Base-by-base conservation (phyloP, 2,888 invertebrate genomes). In the Catocala nupta region DNA sequence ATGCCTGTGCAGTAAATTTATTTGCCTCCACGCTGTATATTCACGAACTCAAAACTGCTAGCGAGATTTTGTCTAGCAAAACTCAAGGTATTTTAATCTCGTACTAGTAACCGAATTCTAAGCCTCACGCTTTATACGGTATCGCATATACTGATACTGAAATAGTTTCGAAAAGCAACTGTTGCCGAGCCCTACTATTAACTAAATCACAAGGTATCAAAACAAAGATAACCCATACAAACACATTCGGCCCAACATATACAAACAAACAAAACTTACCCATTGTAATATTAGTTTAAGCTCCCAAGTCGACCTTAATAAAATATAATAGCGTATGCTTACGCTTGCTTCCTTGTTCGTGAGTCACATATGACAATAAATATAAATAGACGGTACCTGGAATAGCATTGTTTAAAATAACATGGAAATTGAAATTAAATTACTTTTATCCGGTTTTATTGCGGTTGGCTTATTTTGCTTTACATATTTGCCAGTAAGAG, bases 251-350 rank as follows among this genome's bases (percentile, higher is more conserved):
- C 1, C n/a, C 5, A 44, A 9, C 43, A n/a, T 5, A 1, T 8
- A 12, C 13, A 12, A 45, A 45, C 45, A 45, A 45, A 45, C 45
- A 45, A 45, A 10, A 45, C 12, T n/a, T 45, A 45, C 11, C 45
- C 45, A 45, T 45, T 12, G 16, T 45, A 45, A n/a, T 45, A 45
- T 13, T 45, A 45, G 45, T 45, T 13, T 45, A 45, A 45, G 45
- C 45, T 13, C 12, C 2, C 45, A 12, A 12, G 45, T 45, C 12
- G 12, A 45, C 45, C 45, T 45, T 45, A 45, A 45, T 45, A 45
- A 45, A 45, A 45, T 45, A 45, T 45, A 12, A 45, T 13, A 13
- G 43, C 13, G 12, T 12, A 45, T 13, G 45, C 45, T 45, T 45
- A 45, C 7, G 12, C n/a, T 11, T 44, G 44, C 13, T 45, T 45